Percentiles rank a stretch among this genome's conserved stretches.
Evolutionary conservation across 2,888 invertebrate genomes (phyloP).

Genomic region (Rugalucina vietnamica): DNA sequence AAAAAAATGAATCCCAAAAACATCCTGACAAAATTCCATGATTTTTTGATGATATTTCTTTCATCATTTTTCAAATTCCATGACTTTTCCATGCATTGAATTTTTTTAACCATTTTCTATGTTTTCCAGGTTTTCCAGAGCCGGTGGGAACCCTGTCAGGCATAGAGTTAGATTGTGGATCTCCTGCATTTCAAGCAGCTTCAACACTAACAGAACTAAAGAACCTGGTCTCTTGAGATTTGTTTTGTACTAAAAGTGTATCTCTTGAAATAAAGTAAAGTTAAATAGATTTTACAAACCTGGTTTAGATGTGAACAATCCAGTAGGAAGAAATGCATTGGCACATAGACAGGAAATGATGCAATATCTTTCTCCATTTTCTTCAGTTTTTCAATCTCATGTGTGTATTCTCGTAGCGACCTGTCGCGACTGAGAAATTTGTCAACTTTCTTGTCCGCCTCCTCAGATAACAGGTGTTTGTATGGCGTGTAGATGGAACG

Average conservation of each 20-base stretch:
- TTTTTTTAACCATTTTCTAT: too few relatives aligned
- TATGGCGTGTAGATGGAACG: conserved; percentile 78
- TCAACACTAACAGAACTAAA: too few relatives aligned
- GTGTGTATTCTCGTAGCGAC: conserved; percentile 79
- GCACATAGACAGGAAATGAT: conserved; percentile 80
- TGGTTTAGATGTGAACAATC: conserved; percentile 81
- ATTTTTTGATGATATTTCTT: too few relatives aligned
- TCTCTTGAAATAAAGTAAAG: too few relatives aligned
- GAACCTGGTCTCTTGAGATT: background rate
- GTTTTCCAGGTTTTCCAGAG: too few relatives aligned
- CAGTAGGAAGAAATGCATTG: conserved; percentile 82
- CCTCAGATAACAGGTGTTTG: conserved; percentile 77
- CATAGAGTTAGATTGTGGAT: too few relatives aligned
- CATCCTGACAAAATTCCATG: too few relatives aligned
- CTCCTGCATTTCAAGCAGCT: too few relatives aligned
- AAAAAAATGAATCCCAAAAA: too few relatives aligned
- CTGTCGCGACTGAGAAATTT: conserved; percentile 79
- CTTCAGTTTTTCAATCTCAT: conserved; percentile 81
- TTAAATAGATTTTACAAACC: conserved; percentile 61
- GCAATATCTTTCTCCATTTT: conserved; percentile 77
- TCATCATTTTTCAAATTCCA: too few relatives aligned
- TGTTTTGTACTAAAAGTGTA: background rate
- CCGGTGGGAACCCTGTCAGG: too few relatives aligned
- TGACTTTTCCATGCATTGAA: too few relatives aligned
- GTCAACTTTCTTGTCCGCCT: conserved; percentile 76